Conservation (phyloP, 2,113 vertebrate genomes). For the Ageneiosus marmoratus region DNA sequence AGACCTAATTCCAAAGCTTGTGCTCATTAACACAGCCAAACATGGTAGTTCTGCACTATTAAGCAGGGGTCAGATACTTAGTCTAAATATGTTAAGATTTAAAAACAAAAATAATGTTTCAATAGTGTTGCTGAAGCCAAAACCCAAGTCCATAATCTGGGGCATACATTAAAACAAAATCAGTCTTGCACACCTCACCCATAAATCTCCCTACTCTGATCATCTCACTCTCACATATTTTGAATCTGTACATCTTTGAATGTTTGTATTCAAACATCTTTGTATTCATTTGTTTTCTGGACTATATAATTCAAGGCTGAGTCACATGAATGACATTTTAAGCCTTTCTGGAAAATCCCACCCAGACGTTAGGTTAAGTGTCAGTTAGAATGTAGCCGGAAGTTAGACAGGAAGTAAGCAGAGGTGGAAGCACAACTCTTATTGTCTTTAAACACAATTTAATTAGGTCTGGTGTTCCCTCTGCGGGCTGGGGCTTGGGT, state of each 20-base stretch:
- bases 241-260: not conserved
- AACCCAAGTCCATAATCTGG: constrained; percentile 57
- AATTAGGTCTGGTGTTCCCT: constrained; percentile 77
- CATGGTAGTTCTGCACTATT: constrained; percentile 53
- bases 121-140: constrained; percentile 36
- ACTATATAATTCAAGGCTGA: constrained; percentile 59
- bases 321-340: constrained; percentile 69
- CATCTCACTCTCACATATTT: constrained; percentile 1
- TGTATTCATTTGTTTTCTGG: constrained; percentile 50
- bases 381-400: constrained; percentile 58
- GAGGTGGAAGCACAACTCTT: constrained; percentile 79
- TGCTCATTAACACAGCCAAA: constrained; percentile 71
- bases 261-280: not conserved
- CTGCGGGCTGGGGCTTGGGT: constrained; percentile 7
- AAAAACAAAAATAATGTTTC: constrained; percentile 33
- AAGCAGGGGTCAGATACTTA: constrained; percentile 24
- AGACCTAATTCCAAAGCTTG: constrained; percentile 65
- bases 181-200: not conserved
- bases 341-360: constrained; percentile 50
- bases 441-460: constrained; percentile 90
- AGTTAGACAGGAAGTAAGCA: constrained; percentile 77
- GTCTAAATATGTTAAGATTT: not conserved
- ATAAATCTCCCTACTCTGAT: constrained; percentile 4
- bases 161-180: constrained; percentile 61
- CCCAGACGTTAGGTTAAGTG: constrained; percentile 72